These are phyloP conservation scores for Euzetes globulus DNA, from an alignment of 2,888 invertebrate genomes.

Conservation along the genomic window DNA sequence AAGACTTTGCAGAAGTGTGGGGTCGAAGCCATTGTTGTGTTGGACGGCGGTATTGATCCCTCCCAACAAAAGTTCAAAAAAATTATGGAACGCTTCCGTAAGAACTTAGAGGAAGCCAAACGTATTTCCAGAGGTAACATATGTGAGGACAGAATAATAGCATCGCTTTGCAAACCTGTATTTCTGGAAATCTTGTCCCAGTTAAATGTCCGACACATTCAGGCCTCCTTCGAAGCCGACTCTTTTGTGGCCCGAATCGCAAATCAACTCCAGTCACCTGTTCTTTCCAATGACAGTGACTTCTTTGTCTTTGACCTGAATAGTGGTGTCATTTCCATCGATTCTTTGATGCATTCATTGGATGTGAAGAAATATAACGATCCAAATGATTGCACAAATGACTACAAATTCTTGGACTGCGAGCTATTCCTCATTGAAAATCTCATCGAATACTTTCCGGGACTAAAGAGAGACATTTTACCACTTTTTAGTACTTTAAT, in stretches of 20 bases:
- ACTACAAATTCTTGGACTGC: slow-evolving; percentile 54
- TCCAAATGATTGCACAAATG: slow-evolving; percentile 18
- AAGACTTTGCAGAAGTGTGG: slow-evolving; percentile 46
- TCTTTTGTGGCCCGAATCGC: slow-evolving; percentile 75
- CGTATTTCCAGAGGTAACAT: slow-evolving; percentile 48
- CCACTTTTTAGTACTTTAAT: slow-evolving; percentile 72
- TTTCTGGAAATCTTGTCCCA: slow-evolving; percentile 63
- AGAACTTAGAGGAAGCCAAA: slow-evolving; percentile 41
- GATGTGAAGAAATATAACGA: not conserved
- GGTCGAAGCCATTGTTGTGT: slow-evolving; percentile 62
- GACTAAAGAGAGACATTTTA: slow-evolving; percentile 55
- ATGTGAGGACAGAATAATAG: slow-evolving; percentile 54
- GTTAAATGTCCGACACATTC: slow-evolving; percentile 57
- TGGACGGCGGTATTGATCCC: slow-evolving; percentile 58
- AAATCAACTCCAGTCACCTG: slow-evolving; percentile 67
- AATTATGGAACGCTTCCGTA: slow-evolving; percentile 45
- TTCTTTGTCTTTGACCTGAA: slow-evolving; percentile 78
- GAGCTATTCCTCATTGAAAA: slow-evolving; percentile 64
- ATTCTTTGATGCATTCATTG: slow-evolving; percentile 42
- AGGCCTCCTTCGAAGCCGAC: slow-evolving; percentile 83
- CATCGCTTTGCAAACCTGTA: slow-evolving; percentile 63
- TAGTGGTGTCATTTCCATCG: slow-evolving; percentile 64
- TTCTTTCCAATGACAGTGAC: slow-evolving; percentile 87
- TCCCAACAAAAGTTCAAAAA: slow-evolving; percentile 65
- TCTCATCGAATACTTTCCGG: slow-evolving; percentile 60